Conservation (phyloP, 2,797 vertebrate species). For the Spheniscus humboldti region DNA sequence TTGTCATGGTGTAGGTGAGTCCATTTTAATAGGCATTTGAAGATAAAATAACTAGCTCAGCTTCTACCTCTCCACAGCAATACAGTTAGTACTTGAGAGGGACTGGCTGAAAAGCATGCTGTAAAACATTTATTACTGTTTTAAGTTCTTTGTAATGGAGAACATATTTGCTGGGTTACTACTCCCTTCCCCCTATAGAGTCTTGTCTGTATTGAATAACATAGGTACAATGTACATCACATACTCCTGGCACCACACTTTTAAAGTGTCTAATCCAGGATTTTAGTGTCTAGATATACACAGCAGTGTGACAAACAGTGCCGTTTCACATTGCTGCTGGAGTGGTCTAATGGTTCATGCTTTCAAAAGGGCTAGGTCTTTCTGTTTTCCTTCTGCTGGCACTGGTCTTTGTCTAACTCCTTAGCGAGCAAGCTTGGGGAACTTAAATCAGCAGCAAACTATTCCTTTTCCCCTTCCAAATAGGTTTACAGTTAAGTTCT, state of each 20-base stretch:
- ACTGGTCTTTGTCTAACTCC: not conserved
- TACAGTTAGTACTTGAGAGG: not conserved
- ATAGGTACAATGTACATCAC: not conserved
- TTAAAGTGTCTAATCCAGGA: not conserved
- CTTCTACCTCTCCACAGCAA: not conserved
- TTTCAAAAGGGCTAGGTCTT: not conserved
- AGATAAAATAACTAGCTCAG: not conserved
- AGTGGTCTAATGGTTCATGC: not conserved
- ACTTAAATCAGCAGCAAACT: not conserved
- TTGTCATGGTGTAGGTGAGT: accelerated
- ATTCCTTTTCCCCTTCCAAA: not conserved
- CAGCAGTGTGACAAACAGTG: not conserved
- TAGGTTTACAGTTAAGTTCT: not conserved
- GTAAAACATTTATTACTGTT: not conserved
- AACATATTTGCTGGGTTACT: not conserved
- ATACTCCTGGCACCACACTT: not conserved
- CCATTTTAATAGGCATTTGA: not conserved
- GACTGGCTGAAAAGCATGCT: not conserved
- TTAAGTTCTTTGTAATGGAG: not conserved
- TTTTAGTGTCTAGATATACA: not conserved
- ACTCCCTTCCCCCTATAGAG: not conserved
- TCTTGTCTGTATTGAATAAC: not conserved
- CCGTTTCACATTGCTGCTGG: not conserved
- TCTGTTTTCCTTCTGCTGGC: not conserved
- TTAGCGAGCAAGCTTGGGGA: not conserved